Percentiles rank a stretch among this genome's conserved stretches.
Evolutionary conservation across 2,113 vertebrate species (phyloP).

Genomic region (Atractosteus spatula): DNA sequence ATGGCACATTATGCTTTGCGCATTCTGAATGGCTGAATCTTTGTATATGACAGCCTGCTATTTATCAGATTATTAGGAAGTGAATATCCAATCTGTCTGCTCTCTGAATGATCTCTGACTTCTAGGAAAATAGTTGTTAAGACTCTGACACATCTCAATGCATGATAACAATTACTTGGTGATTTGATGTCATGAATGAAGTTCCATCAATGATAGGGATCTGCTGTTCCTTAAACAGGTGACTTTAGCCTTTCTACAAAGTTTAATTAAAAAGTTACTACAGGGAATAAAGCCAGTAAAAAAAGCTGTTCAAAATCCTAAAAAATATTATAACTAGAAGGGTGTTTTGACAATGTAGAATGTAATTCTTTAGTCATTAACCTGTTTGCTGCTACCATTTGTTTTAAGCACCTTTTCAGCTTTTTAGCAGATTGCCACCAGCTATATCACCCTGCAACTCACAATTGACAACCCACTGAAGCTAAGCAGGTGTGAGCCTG

Average conservation of each 20-base stretch:
- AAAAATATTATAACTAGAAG: slow-evolving; percentile 7
- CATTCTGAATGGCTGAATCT: too few relatives aligned
- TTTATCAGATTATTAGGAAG: too few relatives aligned
- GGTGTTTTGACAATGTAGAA: slow-evolving; percentile 15
- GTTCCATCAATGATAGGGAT: slow-evolving; percentile 24
- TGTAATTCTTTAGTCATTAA: slow-evolving; percentile 8
- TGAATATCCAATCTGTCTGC: too few relatives aligned
- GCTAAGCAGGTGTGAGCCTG: too few relatives aligned
- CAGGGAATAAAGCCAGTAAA: slow-evolving; percentile 13
- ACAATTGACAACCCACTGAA: too few relatives aligned
- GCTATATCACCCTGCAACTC: too few relatives aligned
- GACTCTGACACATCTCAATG: not conserved
- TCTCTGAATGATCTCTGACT: not conserved
- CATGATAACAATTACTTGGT: slow-evolving; percentile 11
- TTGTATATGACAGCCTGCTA: too few relatives aligned
- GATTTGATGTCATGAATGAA: slow-evolving; percentile 25
- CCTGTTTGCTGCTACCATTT: slow-evolving; percentile 9
- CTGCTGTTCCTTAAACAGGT: slow-evolving; percentile 25
- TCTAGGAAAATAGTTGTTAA: slow-evolving; percentile 8
- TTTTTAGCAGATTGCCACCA: too few relatives aligned
- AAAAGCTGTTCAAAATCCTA: slow-evolving; percentile 16
- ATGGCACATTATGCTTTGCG: too few relatives aligned
- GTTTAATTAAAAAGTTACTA: slow-evolving; percentile 28
- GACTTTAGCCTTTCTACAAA: slow-evolving; percentile 23
- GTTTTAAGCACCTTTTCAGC: not conserved